Evolutionary conservation across 2,888 invertebrate genomes (phyloP).

Genomic region (Athetis lepigone): DNA sequence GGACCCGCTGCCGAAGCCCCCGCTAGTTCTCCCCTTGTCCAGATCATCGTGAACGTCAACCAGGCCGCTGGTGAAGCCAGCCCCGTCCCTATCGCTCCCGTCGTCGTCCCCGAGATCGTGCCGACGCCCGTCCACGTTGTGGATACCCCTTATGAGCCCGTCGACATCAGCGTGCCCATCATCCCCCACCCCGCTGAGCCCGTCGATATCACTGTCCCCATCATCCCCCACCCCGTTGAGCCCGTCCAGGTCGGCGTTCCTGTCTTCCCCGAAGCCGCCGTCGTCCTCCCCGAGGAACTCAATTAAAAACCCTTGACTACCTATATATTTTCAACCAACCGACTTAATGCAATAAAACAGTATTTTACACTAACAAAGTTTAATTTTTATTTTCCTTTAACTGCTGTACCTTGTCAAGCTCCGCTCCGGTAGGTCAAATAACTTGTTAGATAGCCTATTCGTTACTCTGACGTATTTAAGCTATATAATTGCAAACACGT

Average conservation of each 20-base stretch:
- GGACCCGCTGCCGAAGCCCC: background rate
- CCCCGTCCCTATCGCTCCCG: slow-evolving; percentile 48
- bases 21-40: slow-evolving; percentile 61
- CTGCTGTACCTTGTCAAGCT: too few species aligned
- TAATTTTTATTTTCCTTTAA: too few species aligned
- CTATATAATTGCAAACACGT: too few species aligned
- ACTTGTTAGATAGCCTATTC: too few species aligned
- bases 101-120: slow-evolving; percentile 20
- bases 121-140: slow-evolving; percentile 44
- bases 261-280: slow-evolving; percentile 52
- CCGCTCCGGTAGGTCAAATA: too few species aligned
- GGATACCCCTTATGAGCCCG: slow-evolving; percentile 29
- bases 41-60: slow-evolving; percentile 69
- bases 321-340: background rate
- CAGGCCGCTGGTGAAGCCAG: slow-evolving; percentile 37
- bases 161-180: too few species aligned
- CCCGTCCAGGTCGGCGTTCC: slow-evolving; percentile 47
- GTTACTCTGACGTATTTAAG: too few species aligned
- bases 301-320: background rate
- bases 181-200: slow-evolving; percentile 51
- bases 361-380: too few species aligned
- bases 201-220: slow-evolving; percentile 41
- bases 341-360: background rate
- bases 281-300: background rate
- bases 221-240: slow-evolving; percentile 51